Base-by-base conservation (phyloP, 2,888 invertebrate genomes). In the Epsilonema sp. region DNA sequence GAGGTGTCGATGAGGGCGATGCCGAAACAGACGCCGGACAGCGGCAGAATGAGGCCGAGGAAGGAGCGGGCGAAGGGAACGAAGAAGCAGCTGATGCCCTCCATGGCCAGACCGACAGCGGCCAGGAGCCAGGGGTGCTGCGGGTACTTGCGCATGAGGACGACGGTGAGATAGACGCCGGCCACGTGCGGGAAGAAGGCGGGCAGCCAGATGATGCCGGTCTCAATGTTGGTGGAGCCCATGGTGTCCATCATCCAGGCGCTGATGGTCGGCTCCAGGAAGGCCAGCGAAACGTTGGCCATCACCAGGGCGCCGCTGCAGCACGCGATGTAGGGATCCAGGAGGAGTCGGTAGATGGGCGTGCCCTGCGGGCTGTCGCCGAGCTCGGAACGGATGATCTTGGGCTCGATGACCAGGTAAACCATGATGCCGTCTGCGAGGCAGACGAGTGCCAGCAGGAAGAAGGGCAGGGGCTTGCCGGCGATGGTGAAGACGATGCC, bases 171-270 rank as follows among this genome's bases (percentile, higher is more conserved):
- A 26, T 89, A 77, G 0, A 99, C 97, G 20, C 97, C 97, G 43
- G 86, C 71, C 0, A 97, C 90, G 67, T 99, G 97, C 0, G 97
- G 97, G 63, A 97, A 83, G 73, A 99, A 99, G 0, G 97, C 90
- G 0, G 97, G 97, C 46, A 97, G 72, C 97, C 97, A 99, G 51
- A 97, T 85, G 80, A 94, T 84, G 20, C 97, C 97, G 57, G 92
- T 87, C 67, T 21, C 39, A 19, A 11, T 21, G 16, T n/a, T 8
- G 21, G 39, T 39, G 21, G 13, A 5, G 39, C n/a, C 39, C 67
- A 78, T 76, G 54, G 80, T 82, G 62, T 89, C 87, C 69, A 87
- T 84, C 90, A 99, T 97, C 97, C 94, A 97, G 1, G 89, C 73
- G 0, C 90, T 87, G 49, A 99, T 97, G 2, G 97, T 99, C 0